Evolutionary conservation across 2,113 vertebrate genomes (phyloP).

Genomic region (Thymallus thymallus): DNA sequence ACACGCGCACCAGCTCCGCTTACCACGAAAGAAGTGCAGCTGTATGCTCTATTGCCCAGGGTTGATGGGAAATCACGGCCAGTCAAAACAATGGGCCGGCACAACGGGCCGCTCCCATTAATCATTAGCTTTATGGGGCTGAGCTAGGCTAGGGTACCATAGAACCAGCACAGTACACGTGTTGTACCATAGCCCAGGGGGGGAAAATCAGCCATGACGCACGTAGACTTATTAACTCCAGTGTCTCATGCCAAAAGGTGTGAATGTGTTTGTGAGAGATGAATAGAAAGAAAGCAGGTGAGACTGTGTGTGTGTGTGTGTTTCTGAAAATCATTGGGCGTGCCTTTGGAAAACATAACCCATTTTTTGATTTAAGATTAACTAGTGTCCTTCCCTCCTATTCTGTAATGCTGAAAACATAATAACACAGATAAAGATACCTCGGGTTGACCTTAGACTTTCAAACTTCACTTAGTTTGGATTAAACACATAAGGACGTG

Average conservation of each 20-base stretch:
- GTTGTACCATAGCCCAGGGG: neutral
- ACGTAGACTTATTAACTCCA: neutral
- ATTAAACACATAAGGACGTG: no score
- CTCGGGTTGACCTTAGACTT: no score
- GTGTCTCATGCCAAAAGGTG: neutral
- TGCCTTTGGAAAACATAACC: neutral
- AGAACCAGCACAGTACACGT: neutral
- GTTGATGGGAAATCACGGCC: slow-evolving; percentile 3
- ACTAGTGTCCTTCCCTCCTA: no score
- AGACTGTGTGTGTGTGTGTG: neutral
- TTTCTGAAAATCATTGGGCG: neutral
- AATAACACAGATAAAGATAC: no score
- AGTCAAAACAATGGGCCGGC: slow-evolving; percentile 11
- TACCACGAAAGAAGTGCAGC: neutral
- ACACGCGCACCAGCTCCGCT: neutral
- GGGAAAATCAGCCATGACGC: slow-evolving; percentile 1
- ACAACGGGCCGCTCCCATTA: neutral
- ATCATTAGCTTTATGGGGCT: slow-evolving; percentile 16
- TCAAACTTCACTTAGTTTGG: no score
- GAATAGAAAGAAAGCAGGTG: neutral
- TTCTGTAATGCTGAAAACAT: no score
- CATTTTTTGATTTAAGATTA: neutral
- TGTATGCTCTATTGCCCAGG: slow-evolving; percentile 3
- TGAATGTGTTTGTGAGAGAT: neutral
- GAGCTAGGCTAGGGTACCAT: neutral